Base-by-base conservation (phyloP, 2,888 invertebrate species). In the Dioctria linearis region DNA sequence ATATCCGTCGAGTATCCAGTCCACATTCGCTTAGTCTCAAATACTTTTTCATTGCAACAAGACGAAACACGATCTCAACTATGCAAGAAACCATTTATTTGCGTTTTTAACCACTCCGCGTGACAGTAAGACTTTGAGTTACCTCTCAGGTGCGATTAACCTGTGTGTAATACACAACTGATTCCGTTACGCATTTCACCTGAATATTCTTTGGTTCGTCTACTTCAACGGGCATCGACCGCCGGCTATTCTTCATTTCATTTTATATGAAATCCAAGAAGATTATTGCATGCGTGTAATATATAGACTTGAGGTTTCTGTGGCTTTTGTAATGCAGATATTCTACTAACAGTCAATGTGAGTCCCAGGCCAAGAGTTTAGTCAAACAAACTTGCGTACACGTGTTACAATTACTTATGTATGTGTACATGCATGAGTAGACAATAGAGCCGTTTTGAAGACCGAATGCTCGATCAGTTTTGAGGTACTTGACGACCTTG, bases 181-280 rank as follows among this genome's bases (percentile, higher is more conserved):
- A 69, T 69, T 49, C 69, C 69, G 69, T 69, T 69, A 69, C 51
- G 51, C 51, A 51, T 69, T 67, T 67, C 43, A 69, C 69, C 51
- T 37, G 69, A 51, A 37, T 51, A 51, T 51, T 25, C 40, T 69
- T 69, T 69, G 49, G n/a, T 69, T 69, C 46, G 13, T 69, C 51
- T 46, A 49, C 51, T 40, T 43, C 46, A n/a, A 13, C 67, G 49
- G 13, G 5, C 9, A 9, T 8, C 66, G 13, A 66, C 40, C 11
- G 42, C 25, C 67, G 43, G 37, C 13, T 51, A 69, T 69, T 51
- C 37, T 69, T 43, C 9, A 51, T 25, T 25, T 25, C 25, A 25
- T 25, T 25, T 51, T 49, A 11, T 37, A 51, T 49, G 69, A 69
- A 51, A 51, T 51, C 51, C 37, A 49, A 69, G 51, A 69, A 69